These are phyloP conservation scores for Aphelenchoides avenae DNA, from an alignment of 1,140 invertebrate genomes.

Conservation along the genomic window DNA sequence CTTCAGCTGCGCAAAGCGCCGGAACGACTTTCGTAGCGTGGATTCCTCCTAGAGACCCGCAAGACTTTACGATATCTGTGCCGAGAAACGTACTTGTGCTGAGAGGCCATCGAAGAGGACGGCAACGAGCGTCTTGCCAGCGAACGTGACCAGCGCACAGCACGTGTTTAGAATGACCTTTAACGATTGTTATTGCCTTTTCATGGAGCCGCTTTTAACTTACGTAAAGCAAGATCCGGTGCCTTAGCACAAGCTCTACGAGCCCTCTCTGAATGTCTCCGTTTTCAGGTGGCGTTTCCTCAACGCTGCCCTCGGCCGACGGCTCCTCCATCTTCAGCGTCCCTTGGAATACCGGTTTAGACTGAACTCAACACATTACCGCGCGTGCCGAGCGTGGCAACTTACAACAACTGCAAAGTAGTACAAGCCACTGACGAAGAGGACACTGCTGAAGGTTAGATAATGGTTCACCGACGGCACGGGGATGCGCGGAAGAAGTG, in stretches of 20 bases:
- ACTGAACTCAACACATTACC: no score
- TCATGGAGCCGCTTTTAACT: no score
- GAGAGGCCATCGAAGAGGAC: constrained; percentile 23
- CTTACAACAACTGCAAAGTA: no score
- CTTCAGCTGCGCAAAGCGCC: constrained; percentile 42
- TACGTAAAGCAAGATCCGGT: no score
- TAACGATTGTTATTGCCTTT: no score
- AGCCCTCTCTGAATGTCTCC: no score
- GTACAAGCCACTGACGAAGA: constrained; percentile 16
- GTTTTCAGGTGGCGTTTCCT: no score
- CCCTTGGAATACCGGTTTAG: no score
- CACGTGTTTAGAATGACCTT: constrained; percentile 38
- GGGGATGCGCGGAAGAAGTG: constrained; percentile 2
- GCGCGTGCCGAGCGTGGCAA: no score
- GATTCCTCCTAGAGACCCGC: constrained; percentile 28
- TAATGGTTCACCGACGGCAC: constrained; percentile 10
- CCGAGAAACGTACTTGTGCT: constrained; percentile 25
- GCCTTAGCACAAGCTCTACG: no score
- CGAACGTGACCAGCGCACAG: constrained; percentile 33
- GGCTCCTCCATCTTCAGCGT: no score
- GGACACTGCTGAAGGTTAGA: constrained; percentile 17
- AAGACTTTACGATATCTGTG: constrained; percentile 13
- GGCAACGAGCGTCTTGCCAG: constrained; percentile 25
- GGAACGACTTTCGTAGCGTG: constrained; percentile 26
- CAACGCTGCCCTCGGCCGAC: no score